Evolutionary conservation across 2,797 vertebrate genomes (phyloP), one percentile per base, ranked within the genome.

Genomic region (Danionella dracula): DNA sequence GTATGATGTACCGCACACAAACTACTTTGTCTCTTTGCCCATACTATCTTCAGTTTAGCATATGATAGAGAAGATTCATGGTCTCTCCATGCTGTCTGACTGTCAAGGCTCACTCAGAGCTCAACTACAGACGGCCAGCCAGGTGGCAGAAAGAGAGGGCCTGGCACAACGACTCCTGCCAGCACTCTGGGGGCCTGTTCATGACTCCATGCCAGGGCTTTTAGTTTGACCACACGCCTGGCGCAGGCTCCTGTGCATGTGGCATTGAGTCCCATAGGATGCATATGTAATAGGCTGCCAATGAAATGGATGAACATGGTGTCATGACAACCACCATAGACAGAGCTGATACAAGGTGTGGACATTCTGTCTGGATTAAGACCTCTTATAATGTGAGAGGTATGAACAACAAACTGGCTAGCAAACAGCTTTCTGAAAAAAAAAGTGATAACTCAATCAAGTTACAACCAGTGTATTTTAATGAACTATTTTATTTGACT

Each of bases 241-340:
- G 74, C 65, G 75, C 50, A 58, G 68, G 53, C 16, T 56, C 37
- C 64, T 19, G 21, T 64, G 77, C 78, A 74, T 75, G 67, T 16
- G 63, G 61, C 77, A 82, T 71, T 74, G 75, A 76, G 67, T 81
- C 70, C 66, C 66, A 17, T 12, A 58, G 53, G 78, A 77, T 41
- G 2, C 4, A 17, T 16, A 16, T 48, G 12, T 13, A 56, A 45
- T 48, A 56, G 53, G 21, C 21, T 55, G 63, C 32, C 63, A 40
- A 15, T 12, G 23, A 16, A 11, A 17, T 29, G 10, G 41, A 21
- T 10, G 8, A 13, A 0, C 41, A 38, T 44, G 29, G 11, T 44
- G 15, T 40, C 23, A 65, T 49, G 62, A 54, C 50, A 35, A 10
- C 48, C 16, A 35, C 23, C 11, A 20, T 31, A 38, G 38, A 17